Base-by-base conservation (phyloP, 2,797 vertebrate species). In the Tiaroga cobitis region DNA sequence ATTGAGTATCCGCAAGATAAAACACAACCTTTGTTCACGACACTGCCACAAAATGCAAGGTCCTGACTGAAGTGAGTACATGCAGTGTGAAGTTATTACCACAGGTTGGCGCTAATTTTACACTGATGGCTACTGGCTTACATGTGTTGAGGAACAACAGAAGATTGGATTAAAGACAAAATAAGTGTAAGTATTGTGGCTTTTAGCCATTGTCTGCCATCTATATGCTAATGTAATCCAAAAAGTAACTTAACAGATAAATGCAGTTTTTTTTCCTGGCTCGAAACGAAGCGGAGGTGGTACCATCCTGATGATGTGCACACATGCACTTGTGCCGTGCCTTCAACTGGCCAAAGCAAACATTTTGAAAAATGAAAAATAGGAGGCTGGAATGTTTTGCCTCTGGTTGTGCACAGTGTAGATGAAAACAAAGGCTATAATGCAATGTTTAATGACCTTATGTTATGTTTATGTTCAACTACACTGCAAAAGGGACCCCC, bases 61-160 rank as follows among this genome's bases (percentile, higher is more conserved):
- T 13, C 21, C 41, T 37, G 18, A 39, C 1, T 26, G 37, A 13
- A 75, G 7, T 1, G 19, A 5, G 43, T 56, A 82, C 83, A 80
- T 85, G 90, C 41, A 91, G 91, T 93, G 90, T n/a, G 83, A 90
- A 81, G 83, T 75, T 83, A 69, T 63, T 74, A 83, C 91, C 93
- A 92, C 88, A 90, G 90, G 91, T 90, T 90, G 88, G 90, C 89
- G 87, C 89, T 87, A 68, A 80, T 88, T 91, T 90, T 85, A 82
- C 84, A 88, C 79, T 81, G 67, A 65, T 61, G 69, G 19, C 49
- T 49, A 80, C 41, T 72, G 54, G 41, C 32, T 65, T 65, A 19
- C 26, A 75, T 19, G 32, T 43, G 29, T n/a, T 49, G 37, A 73
- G 5, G 37, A 59, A 29, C 41, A 37, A 16, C 7, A 75, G 34